Conservation (phyloP, 2,797 vertebrate genomes). For the Vireo griseus region DNA sequence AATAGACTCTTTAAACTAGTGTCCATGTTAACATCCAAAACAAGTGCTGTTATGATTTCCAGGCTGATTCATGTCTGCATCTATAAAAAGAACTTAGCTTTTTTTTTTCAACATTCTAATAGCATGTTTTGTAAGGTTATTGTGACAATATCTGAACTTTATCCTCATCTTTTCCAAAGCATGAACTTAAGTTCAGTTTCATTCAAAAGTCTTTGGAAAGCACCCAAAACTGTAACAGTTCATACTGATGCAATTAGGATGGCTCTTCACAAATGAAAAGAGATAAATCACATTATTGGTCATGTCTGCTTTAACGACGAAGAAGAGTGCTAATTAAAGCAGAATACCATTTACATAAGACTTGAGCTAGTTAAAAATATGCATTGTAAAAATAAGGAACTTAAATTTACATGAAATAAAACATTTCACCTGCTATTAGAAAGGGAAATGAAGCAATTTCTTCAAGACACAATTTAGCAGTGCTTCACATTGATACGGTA, state of each 20-base stretch:
- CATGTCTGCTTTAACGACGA: background rate
- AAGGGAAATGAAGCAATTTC: background rate
- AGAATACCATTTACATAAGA: background rate
- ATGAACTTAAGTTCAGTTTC: background rate
- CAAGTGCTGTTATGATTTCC: background rate
- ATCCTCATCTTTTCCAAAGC: background rate
- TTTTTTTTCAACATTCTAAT: background rate
- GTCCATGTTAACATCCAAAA: background rate
- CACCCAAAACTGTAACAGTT: background rate
- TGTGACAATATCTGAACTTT: background rate
- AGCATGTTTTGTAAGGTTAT: background rate
- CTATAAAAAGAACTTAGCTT: background rate
- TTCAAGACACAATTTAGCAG: background rate
- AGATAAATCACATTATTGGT: background rate
- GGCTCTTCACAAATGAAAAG: background rate
- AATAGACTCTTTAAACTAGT: background rate
- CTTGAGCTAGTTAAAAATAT: background rate
- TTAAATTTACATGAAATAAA: background rate
- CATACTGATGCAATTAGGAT: background rate
- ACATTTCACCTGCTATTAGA: background rate
- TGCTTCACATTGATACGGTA: background rate
- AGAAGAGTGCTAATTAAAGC: background rate
- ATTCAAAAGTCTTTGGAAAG: background rate
- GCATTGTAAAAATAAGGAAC: background rate
- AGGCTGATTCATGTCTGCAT: background rate